Evolutionary conservation across 1,140 invertebrate genomes (phyloP), one percentile per base, ranked within the genome.

Genomic region (Lepidostoma basale): DNA sequence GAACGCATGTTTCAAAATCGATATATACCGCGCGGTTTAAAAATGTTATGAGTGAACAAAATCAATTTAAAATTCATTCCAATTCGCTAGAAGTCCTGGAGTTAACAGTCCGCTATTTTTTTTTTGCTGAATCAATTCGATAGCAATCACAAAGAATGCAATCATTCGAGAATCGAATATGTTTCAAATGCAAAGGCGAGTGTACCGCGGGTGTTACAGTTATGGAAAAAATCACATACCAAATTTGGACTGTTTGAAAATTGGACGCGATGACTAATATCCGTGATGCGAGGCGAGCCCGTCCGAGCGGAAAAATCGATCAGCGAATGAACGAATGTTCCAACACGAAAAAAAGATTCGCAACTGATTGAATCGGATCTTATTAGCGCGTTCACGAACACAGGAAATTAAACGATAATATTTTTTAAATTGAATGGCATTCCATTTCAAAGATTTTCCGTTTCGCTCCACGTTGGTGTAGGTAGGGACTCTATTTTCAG

Each of bases 381-480:
- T 69, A 69, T 65, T 60, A 69, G 59, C 62, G 62, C 54, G 59
- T 44, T 65, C 54, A 60, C 54, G 62, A 63, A 69, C 54, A 65
- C 68, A 65, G 68, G 56, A 69, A 69, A 69, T 69, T 69, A 65
- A 69, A 69, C 62, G 54, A 63, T 63, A 52, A 54, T 54, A 68
- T 59, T 49, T 67, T 67, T 67, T 30, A 30, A 62, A 62, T 45
- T 60, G 20, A 60, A 67, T 60, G 30, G 25, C 42, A 42, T 60
- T 59, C 18, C 28, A 59, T 45, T 49, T 67, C n/a, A 60, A 47
- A 45, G 52, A 54, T 16, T 54, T 54, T 36, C 26, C 8, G 12
- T 28, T 28, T 26, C n/a, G n/a, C n/a, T n/a, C n/a, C n/a, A n/a
- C n/a, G n/a, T n/a, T n/a, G n/a, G n/a, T n/a, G n/a, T n/a, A n/a